Conservation (phyloP, 2,797 vertebrate species). For the Macrochelys suwanniensis region DNA sequence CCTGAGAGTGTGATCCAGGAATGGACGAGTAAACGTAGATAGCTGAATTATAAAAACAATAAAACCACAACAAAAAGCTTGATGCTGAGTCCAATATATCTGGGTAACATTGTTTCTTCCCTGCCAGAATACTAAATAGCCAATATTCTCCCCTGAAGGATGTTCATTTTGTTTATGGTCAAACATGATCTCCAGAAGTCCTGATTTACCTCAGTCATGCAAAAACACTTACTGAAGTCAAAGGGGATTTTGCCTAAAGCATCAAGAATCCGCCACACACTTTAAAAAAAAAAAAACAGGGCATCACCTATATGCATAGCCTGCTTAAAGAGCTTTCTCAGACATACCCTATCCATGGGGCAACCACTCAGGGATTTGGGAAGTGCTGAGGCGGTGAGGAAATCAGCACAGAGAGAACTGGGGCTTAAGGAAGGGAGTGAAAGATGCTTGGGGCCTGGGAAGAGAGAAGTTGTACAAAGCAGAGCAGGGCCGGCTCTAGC, state of each 20-base stretch:
- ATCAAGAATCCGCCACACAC: background rate
- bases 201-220: background rate
- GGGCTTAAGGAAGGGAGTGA: accelerated
- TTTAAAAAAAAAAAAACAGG: background rate
- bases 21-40: background rate
- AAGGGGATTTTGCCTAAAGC: background rate
- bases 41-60: background rate
- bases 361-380: background rate
- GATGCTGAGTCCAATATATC: background rate
- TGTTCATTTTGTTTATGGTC: background rate
- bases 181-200: background rate
- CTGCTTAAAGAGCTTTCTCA: background rate
- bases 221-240: background rate
- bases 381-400: background rate
- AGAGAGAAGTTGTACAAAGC: background rate
- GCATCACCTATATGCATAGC: background rate
- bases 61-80: background rate
- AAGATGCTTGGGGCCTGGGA: background rate
- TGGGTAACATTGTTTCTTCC: background rate
- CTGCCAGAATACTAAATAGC: background rate
- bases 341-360: background rate
- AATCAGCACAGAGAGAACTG: accelerated
- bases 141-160: background rate
- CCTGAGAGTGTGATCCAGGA: no score
- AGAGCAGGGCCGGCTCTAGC: background rate